phyloP scores from a whole-genome alignment of 1,140 invertebrate species.

The Papilio glaucus region DNA sequence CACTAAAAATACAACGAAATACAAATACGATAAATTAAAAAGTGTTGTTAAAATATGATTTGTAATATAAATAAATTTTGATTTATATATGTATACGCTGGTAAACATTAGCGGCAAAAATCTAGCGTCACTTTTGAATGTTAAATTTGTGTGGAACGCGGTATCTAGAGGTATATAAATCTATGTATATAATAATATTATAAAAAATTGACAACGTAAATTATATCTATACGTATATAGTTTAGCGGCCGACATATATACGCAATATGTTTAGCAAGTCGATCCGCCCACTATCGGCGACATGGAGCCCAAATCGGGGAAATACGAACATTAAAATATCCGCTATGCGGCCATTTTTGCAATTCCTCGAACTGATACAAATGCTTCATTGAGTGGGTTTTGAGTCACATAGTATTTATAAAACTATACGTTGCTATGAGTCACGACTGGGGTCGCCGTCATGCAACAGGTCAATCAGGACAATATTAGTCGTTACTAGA shows the following conservation, averaged over 20 bases:
- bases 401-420: constrained; percentile 28
- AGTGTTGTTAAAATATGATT: no score
- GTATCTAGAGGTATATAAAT: no score
- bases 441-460: neutral
- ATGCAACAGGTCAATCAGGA: neutral
- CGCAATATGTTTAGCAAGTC: neutral
- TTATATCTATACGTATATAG: no score
- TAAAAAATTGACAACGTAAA: no score
- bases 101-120: no score
- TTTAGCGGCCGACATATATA: neutral
- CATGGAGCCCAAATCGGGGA: constrained; percentile 21
- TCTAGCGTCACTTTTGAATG: no score
- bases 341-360: constrained; percentile 22
- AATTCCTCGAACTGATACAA: constrained; percentile 27
- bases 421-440: constrained; percentile 21
- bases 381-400: constrained; percentile 23
- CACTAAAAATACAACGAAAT: no score
- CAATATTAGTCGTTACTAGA: neutral
- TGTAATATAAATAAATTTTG: no score
- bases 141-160: no score
- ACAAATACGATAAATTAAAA: no score
- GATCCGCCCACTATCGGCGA: neutral
- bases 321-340: constrained; percentile 24
- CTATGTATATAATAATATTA: no score
- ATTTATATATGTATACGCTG: no score